Conservation (phyloP, 53 echinoderm and acorn worm species). For the Paracentrotus lividus region DNA sequence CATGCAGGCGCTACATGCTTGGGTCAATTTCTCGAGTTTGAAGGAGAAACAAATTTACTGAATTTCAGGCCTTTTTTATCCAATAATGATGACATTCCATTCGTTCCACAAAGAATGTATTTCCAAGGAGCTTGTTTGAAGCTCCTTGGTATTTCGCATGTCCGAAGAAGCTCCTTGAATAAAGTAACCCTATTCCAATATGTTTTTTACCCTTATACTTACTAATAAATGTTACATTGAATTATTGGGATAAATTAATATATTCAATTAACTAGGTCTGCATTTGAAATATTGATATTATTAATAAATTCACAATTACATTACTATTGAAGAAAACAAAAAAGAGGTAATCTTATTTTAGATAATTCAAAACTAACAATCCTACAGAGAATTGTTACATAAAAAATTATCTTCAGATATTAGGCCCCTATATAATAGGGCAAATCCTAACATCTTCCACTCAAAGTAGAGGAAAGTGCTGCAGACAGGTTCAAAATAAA, state of each 20-base stretch:
- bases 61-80: background rate
- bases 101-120: background rate
- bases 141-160: background rate
- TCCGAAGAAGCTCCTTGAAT: background rate
- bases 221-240: too few species aligned
- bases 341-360: background rate
- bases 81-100: conserved; percentile 19
- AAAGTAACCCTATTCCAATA: background rate
- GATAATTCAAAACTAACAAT: background rate
- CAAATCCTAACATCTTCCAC: too few species aligned
- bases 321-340: background rate
- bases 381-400: background rate
- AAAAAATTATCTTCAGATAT: background rate
- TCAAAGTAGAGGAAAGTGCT: background rate
- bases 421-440: too few species aligned
- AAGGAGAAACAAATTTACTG: background rate
- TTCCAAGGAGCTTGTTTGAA: too few species aligned
- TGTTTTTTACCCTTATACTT: background rate
- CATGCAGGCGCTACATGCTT: conserved; percentile 6
- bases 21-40: background rate
- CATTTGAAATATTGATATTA: too few species aligned
- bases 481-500: background rate
- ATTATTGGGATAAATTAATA: too few species aligned
- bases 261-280: too few species aligned
- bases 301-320: background rate